phyloP scores from a whole-genome alignment of 2,113 vertebrate species.

The Bubo scandiacus region DNA sequence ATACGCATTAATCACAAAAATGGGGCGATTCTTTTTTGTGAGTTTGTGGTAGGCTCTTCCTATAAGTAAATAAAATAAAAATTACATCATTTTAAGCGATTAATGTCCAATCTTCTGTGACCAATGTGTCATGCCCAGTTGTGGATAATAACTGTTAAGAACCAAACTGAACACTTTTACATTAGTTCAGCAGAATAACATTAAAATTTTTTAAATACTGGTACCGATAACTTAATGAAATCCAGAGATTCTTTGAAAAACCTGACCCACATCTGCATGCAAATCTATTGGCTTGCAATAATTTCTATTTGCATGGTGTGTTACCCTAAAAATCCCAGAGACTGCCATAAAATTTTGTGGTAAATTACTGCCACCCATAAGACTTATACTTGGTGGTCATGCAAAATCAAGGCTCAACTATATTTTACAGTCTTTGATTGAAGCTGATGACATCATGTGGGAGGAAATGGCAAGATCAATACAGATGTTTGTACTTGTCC shows the following conservation, averaged over 20 bases:
- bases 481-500: not conserved
- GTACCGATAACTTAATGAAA: not conserved
- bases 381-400: not conserved
- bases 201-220: not conserved
- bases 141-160: not conserved
- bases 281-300: not conserved
- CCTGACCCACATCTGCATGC: not conserved
- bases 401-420: not conserved
- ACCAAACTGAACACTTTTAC: not conserved
- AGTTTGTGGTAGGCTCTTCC: not conserved
- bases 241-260: not conserved
- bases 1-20: not conserved
- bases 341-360: not conserved
- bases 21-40: not conserved
- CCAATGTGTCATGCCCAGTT: not conserved
- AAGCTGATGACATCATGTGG: not conserved
- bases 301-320: not conserved
- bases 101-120: not conserved
- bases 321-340: not conserved
- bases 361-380: not conserved
- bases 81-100: not conserved
- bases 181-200: not conserved
- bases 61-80: not conserved
- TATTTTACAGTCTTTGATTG: not conserved
- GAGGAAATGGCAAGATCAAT: not conserved